Base-by-base conservation (phyloP, 1,140 invertebrate species). In the Dinothrombium tinctorium region DNA sequence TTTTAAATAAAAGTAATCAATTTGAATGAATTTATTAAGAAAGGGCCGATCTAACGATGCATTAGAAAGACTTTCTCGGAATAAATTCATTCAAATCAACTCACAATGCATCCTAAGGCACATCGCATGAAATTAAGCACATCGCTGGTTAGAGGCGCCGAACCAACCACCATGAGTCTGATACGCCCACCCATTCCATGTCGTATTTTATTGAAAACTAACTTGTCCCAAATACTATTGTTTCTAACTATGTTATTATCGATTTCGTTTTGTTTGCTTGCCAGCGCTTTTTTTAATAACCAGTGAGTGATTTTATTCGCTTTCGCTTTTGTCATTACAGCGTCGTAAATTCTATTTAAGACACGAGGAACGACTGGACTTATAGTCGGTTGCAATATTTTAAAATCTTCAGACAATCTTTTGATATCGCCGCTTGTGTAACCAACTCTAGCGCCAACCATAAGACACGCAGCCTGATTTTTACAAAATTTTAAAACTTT, bases 371-470 rank as follows among this genome's bases (percentile, higher is more conserved):
- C 87, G n/a, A 84, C 80, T 94, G 0, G 89, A 33, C 36, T 43
- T 24, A 65, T 42, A 11, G 63, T 67, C 2, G 66, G 66, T 55
- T 73, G 76, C 12, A 96, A 62, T 14, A 76, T 73, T 57, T 74
- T 76, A 64, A 96, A 71, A 53, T 98, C 92, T 43, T 95, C 87
- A 8, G 76, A 70, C 40, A 98, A 58, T 47, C 70, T 65, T 51
- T 76, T 72, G 35, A 98, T 83, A 58, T 96, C 82, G 17, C 92
- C 89, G 28, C 72, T 68, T 55, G 74, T 96, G 65, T 90, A 98
- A 15, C 89, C 92, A 11, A 96, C 78, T 24, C 73, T 68, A 19
- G 77, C 90, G 43, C 89, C 90, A 45, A 76, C 71, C 66, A 83
- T 75, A 56, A 81, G 86, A 54, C 86, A 69, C 33, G 73, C 77